Conservation (phyloP, 1,140 invertebrate genomes). For the Sinella curviseta region DNA sequence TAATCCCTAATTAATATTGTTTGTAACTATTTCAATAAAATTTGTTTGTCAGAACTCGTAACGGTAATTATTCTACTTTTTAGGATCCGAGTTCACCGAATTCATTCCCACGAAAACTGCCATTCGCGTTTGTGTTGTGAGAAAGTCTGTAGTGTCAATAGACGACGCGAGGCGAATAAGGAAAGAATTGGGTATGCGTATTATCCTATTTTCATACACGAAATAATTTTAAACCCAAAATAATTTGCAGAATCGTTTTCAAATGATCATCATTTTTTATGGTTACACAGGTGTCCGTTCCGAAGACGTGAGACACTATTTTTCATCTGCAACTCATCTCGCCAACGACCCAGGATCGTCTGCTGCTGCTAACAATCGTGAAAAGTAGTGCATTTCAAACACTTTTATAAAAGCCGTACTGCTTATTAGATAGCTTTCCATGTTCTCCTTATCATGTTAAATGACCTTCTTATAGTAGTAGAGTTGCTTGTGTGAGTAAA, state of each 20-base stretch:
- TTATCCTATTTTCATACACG: not conserved
- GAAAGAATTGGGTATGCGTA: constrained; percentile 38
- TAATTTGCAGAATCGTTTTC: too few relatives aligned
- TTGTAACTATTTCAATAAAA: not conserved
- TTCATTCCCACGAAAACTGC: constrained; percentile 36
- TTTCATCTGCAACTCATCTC: not conserved
- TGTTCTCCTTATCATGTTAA: too few relatives aligned
- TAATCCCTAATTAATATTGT: too few relatives aligned
- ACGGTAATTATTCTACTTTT: not conserved
- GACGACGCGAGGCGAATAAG: constrained; percentile 38
- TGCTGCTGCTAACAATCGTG: not conserved
- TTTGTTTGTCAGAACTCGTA: not conserved
- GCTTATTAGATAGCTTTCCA: too few relatives aligned
- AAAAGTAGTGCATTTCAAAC: too few relatives aligned
- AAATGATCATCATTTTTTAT: not conserved
- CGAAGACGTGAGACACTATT: constrained; percentile 7
- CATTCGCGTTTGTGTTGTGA: constrained; percentile 33
- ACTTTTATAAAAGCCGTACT: too few relatives aligned
- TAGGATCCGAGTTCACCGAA: constrained; percentile 36
- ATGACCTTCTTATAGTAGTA: too few relatives aligned
- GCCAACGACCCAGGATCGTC: not conserved
- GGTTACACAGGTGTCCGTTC: not conserved
- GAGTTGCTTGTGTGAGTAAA: too few relatives aligned
- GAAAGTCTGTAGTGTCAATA: constrained; percentile 20
- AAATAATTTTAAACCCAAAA: not conserved